A percentile compares a stretch with the other conserved stretches of the same genome.
phyloP scores from a whole-genome alignment of 2,113 vertebrate genomes.

The Nerophis lumbriciformis region DNA sequence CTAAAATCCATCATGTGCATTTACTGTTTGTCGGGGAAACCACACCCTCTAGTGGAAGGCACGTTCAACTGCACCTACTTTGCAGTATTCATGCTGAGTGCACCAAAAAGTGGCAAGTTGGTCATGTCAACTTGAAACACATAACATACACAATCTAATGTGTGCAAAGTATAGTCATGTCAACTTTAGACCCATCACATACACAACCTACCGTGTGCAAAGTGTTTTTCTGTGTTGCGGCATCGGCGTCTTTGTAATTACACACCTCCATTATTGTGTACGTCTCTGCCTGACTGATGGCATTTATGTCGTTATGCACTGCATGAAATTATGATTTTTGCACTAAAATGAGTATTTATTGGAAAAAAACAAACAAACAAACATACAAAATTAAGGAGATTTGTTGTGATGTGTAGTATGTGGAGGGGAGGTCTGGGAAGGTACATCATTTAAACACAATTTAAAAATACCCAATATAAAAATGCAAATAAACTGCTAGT shows the following conservation, averaged over 20 bases:
- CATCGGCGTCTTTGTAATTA: conserved; percentile 27
- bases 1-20: conserved; percentile 23
- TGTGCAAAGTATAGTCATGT: neutral
- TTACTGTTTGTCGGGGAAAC: conserved; percentile 11
- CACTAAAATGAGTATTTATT: conserved; percentile 77
- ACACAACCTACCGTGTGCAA: neutral
- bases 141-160: neutral
- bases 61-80: conserved; percentile 12
- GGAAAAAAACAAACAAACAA: conserved; percentile 50
- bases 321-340: conserved; percentile 77
- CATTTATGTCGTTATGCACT: conserved; percentile 63
- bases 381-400: conserved; percentile 24
- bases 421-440: neutral
- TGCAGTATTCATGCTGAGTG: no score
- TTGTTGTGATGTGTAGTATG: neutral
- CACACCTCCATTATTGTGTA: conserved; percentile 5
- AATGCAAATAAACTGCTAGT: no score
- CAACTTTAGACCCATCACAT: conserved; percentile 1
- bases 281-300: conserved; percentile 23
- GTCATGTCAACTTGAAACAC: conserved; percentile 3
- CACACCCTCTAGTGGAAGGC: conserved; percentile 31
- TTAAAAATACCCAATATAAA: no score
- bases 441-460: neutral
- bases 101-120: no score
- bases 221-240: conserved; percentile 21